Base-by-base conservation (phyloP, 2,113 vertebrate species). In the Nannobrachium achirus region DNA sequence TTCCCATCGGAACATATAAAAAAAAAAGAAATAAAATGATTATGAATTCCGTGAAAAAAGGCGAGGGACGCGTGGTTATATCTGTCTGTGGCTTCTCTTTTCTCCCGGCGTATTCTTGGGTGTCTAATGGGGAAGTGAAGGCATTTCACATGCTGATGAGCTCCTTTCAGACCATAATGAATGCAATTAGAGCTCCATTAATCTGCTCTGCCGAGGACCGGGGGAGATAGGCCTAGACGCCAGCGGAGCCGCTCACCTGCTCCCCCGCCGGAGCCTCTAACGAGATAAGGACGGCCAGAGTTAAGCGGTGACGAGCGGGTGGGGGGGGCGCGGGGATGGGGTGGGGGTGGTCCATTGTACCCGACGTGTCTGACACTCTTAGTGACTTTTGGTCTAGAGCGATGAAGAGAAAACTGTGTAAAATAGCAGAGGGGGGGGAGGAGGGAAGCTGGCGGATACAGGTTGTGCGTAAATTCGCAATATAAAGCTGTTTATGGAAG, bases 101-200 rank as follows among this genome's bases (percentile, higher is more conserved):
- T 53, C 25, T 13, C 45, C 8, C 8, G 6, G 33, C n/a, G 55
- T 57, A 7, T 56, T 42, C 1, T 20, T 11, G 3, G 39, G 14
- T 33, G 60, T 18, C 56, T 56, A 48, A 73, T 69, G 63, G 20
- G n/a, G 38, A 66, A 61, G 51, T 14, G 61, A 72, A 61, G 67
- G 53, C 41, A 51, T 46, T 63, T 63, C 25, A 45, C n/a, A 49
- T 56, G 59, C 56, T 50, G 14, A 39, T 2, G 58, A 66, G 19
- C 13, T 62, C 58, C 11, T 10, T 73, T 70, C 56, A 6, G n/a
- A n/a, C 55, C 9, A 53, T 66, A 77, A 84, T 73, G 52, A 73
- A 61, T 13, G 45, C 66, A 75, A 40, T 78, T 25, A 44, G 46
- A 25, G 7, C 25, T 2, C 7, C 8, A 13, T 74, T 72, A 76